A percentile compares a stretch with the other conserved stretches of the same genome.
phyloP scores from a whole-genome alignment of 2,888 invertebrate genomes.

The Mayetiola destructor region DNA sequence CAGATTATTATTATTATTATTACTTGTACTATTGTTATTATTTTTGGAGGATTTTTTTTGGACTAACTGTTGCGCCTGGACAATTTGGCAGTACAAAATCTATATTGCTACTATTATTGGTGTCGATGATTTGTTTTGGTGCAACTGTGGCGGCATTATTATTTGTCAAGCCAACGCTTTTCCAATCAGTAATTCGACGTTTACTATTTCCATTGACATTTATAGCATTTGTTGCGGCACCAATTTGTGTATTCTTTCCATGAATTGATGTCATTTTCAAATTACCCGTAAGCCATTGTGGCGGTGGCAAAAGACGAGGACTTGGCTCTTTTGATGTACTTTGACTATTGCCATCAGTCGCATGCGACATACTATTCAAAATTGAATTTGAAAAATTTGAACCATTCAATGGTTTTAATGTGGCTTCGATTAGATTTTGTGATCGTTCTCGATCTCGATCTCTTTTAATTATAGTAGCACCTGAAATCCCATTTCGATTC shows the following conservation, averaged over 20 bases:
- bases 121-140: slow-evolving; percentile 14
- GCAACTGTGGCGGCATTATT: not conserved
- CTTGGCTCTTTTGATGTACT: slow-evolving; percentile 17
- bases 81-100: slow-evolving; percentile 20
- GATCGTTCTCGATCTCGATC: slow-evolving; percentile 11
- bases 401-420: not conserved
- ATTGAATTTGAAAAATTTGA: not conserved
- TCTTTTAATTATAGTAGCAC: no score
- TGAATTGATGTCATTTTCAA: slow-evolving; percentile 17
- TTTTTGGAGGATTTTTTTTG: not conserved
- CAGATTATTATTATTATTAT: slow-evolving; percentile 2
- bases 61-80: slow-evolving; percentile 17
- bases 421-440: slow-evolving; percentile 1
- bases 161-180: slow-evolving; percentile 16
- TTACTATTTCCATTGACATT: slow-evolving; percentile 7
- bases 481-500: not conserved
- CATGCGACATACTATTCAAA: not conserved
- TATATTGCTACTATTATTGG: not conserved
- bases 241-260: slow-evolving; percentile 16
- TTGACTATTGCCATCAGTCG: not conserved
- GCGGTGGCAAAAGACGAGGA: slow-evolving; percentile 19
- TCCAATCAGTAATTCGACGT: slow-evolving; percentile 19
- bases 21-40: no score
- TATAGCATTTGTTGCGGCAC: not conserved
- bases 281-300: slow-evolving; percentile 18